phyloP scores from a whole-genome alignment of 2,797 vertebrate genomes.

The Psittacula echo region DNA sequence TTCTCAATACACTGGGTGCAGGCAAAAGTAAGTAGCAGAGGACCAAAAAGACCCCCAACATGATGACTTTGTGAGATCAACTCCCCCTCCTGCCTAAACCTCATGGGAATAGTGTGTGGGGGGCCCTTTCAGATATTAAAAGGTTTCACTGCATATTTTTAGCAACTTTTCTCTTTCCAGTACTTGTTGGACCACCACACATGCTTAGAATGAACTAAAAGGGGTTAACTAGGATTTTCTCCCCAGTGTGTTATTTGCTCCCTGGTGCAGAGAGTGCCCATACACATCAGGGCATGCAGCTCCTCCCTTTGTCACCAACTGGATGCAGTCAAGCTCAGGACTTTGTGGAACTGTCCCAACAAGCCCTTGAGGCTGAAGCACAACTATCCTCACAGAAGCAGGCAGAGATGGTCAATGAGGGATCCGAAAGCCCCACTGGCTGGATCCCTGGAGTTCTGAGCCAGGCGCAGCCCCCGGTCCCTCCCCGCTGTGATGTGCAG shows the following conservation, averaged over 20 bases:
- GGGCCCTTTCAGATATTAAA: accelerated
- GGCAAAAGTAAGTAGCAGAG: too few relatives aligned
- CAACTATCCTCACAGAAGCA: background rate
- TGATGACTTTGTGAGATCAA: accelerated
- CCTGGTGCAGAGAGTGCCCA: background rate
- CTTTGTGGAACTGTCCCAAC: background rate
- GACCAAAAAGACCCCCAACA: background rate
- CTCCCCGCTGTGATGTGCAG: accelerated
- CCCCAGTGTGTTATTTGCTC: background rate
- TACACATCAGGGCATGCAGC: accelerated
- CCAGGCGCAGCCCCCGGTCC: accelerated
- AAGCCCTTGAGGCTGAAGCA: background rate
- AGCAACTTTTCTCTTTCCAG: background rate
- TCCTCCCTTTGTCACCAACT: accelerated
- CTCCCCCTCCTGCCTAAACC: background rate
- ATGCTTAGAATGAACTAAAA: background rate
- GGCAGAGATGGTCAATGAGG: accelerated
- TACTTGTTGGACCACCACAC: accelerated
- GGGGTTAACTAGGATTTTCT: accelerated
- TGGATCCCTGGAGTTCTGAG: accelerated
- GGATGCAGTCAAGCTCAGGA: accelerated
- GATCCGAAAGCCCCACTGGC: accelerated
- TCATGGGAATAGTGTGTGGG: accelerated
- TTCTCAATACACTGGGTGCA: accelerated
- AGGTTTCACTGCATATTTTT: accelerated